Evolutionary conservation across 2,113 vertebrate genomes (phyloP).

Genomic region (Cinclus mexicanus): DNA sequence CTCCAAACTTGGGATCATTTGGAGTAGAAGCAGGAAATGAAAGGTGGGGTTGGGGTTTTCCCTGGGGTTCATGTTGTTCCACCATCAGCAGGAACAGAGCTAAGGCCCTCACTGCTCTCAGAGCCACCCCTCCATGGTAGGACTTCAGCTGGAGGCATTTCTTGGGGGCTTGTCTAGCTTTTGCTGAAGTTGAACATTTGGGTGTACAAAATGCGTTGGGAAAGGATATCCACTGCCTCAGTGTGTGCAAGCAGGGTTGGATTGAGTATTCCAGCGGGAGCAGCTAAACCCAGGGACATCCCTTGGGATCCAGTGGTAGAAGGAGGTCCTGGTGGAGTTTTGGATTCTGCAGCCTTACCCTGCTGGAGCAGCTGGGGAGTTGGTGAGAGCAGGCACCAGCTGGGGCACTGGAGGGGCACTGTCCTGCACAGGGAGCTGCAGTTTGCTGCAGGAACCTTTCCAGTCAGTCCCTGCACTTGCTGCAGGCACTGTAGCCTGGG

Average conservation of each 20-base stretch:
- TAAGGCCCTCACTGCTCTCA: neutral
- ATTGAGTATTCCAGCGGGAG: neutral
- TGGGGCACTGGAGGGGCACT: neutral
- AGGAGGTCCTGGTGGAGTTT: neutral
- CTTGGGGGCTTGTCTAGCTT: neutral
- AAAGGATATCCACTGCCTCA: neutral
- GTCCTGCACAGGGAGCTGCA: neutral
- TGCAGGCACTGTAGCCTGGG: neutral
- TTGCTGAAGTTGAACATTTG: neutral
- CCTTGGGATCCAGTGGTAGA: neutral
- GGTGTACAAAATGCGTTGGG: rapidly evolving
- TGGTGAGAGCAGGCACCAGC: neutral
- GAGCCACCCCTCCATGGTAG: rapidly evolving
- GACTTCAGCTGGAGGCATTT: neutral
- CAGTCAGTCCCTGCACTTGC: neutral
- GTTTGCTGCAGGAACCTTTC: neutral
- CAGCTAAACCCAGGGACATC: neutral
- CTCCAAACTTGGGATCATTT: neutral
- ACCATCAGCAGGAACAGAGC: neutral
- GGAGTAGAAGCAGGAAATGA: neutral
- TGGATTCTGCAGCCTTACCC: neutral
- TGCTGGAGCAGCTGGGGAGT: neutral
- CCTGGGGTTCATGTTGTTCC: neutral
- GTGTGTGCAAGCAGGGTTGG: neutral
- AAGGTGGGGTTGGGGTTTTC: neutral